Conservation (phyloP, 2,888 invertebrate species). For the Pollenia amentaria region DNA sequence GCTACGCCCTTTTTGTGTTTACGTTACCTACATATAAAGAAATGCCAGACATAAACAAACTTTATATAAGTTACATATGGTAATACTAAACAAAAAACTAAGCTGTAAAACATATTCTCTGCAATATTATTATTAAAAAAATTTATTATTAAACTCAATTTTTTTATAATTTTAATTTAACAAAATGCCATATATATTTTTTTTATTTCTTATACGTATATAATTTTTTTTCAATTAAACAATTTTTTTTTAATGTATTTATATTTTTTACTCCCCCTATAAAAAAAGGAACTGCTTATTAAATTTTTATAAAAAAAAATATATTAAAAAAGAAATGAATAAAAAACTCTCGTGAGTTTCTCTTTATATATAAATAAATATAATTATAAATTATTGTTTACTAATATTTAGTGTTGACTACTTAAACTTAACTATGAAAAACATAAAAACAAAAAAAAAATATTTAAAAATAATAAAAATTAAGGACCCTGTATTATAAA, state of each 20-base stretch:
- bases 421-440: constrained; percentile 64
- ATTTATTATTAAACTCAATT: constrained; percentile 32
- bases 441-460: constrained; percentile 31
- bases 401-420: constrained; percentile 74
- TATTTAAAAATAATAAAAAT: constrained; percentile 34
- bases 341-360: constrained; percentile 39
- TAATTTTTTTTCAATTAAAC: not conserved
- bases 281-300: constrained; percentile 51
- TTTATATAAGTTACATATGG: not conserved
- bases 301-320: constrained; percentile 7
- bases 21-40: not conserved
- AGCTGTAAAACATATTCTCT: constrained; percentile 27
- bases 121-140: constrained; percentile 61
- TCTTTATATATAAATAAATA: constrained; percentile 65
- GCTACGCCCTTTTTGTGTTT: not conserved
- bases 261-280: not conserved
- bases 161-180: constrained; percentile 30
- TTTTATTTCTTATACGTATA: not conserved
- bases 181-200: constrained; percentile 69
- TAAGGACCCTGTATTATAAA: constrained; percentile 77
- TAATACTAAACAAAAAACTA: constrained; percentile 13
- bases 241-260: constrained; percentile 1
- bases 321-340: constrained; percentile 26
- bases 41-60: not conserved
- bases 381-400: constrained; percentile 72